Evolutionary conservation across 2,797 vertebrate genomes (phyloP), one percentile per base, ranked within the genome.

Genomic region (Melanotaenia maccullochi): DNA sequence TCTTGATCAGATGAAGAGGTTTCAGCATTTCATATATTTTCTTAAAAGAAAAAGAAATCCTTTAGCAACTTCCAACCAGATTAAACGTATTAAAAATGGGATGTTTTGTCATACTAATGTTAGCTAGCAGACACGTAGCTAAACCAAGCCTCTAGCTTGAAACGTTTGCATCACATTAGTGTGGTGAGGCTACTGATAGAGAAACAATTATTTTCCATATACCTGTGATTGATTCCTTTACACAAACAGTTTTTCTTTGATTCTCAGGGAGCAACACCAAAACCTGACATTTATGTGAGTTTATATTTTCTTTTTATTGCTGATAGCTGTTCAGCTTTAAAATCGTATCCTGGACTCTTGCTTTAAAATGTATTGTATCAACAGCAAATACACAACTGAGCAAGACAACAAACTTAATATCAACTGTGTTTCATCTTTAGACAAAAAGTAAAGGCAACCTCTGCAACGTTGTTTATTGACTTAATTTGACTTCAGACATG

Each of bases 201-300:
- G 28, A 42, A 42, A 47, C 1, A 2, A 9, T 47, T 47, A 56
- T 44, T 2, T 16, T 0, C 49, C 9, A 4, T 4, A 51, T 9
- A n/a, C 9, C 0, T 44, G 4, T 42, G 40, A 42, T 42, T 5
- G 5, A 42, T 42, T 44, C 1, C 42, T 47, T 20, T 8, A 8
- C 2, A n/a, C 42, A 20, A 51, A 22, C 55, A 33, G 25, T 63
- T 33, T 12, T 22, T 64, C 47, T 73, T 72, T 71, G 62, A 65
- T 57, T 70, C 22, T 54, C 20, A 36, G 60, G 35, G 12, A 58
- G 56, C 32, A 56, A 52, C 63, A 49, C 44, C 52, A 66, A 65
- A 76, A 52, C 38, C 44, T 72, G 61, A 22, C 65, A 58, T 78
- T 71, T 61, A 60, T 32, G 18, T 52, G 49, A 47, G n/a, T 20